A percentile compares a stretch with the other conserved stretches of the same genome.
phyloP scores from a whole-genome alignment of 2,888 invertebrate species.

The Diadegma fenestrale region DNA sequence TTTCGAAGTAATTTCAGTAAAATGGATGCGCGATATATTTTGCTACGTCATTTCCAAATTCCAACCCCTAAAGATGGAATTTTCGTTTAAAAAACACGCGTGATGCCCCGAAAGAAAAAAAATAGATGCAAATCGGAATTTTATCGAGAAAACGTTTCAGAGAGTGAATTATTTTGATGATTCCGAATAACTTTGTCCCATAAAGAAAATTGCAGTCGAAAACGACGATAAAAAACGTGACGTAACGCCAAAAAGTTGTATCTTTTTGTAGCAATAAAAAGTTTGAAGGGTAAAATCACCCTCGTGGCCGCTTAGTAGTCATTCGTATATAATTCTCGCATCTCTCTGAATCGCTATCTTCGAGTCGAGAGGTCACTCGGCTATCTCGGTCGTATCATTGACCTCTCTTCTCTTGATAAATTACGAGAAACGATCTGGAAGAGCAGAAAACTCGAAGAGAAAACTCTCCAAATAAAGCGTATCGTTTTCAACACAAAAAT shows the following conservation, averaged over 20 bases:
- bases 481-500: not conserved
- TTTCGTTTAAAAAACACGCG: too few relatives aligned
- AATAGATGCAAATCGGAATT: not conserved
- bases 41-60: too few relatives aligned
- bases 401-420: constrained; percentile 50
- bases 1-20: too few relatives aligned
- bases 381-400: constrained; percentile 57
- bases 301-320: not conserved
- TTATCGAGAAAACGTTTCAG: not conserved
- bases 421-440: not conserved
- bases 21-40: too few relatives aligned
- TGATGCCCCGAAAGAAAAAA: not conserved
- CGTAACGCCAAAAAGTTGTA: not conserved
- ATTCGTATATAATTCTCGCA: not conserved
- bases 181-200: not conserved
- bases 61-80: too few relatives aligned
- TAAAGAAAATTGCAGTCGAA: not conserved
- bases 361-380: constrained; percentile 53
- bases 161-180: not conserved
- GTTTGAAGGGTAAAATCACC: not conserved
- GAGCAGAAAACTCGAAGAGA: not conserved
- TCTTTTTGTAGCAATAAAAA: not conserved
- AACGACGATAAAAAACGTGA: not conserved
- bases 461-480: not conserved
- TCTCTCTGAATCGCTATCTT: constrained; percentile 29